phyloP scores from a whole-genome alignment of 2,113 vertebrate species.

The Gopherus flavomarginatus region DNA sequence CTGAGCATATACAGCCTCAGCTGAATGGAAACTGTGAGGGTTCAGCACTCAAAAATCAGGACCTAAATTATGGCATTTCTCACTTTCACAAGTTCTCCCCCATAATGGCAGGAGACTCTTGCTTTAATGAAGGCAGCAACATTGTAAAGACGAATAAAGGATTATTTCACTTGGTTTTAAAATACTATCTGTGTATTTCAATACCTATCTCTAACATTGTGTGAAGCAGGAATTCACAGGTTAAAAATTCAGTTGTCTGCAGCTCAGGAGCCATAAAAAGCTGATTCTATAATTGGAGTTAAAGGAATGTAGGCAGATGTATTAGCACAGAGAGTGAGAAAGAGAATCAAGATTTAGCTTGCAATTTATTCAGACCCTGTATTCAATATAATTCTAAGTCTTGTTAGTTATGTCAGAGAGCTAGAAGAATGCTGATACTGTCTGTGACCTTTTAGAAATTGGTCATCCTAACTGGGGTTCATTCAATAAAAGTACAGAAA shows the following conservation, averaged over 20 bases:
- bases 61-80: neutral
- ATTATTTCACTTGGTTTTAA: neutral
- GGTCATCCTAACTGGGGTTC: neutral
- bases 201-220: neutral
- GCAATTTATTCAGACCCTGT: neutral
- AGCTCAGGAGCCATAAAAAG: neutral
- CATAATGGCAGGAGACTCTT: neutral
- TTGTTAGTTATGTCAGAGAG: neutral
- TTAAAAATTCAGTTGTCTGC: neutral
- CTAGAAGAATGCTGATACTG: neutral
- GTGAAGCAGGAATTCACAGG: neutral
- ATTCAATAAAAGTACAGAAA: neutral
- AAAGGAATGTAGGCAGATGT: neutral
- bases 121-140: neutral
- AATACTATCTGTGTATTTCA: neutral
- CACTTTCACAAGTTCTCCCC: neutral
- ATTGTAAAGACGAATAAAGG: neutral
- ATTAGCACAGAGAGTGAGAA: neutral
- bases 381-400: neutral
- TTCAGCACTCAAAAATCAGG: neutral
- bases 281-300: neutral
- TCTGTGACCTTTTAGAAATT: neutral
- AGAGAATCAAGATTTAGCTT: neutral
- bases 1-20: neutral
- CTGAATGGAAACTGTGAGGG: neutral